Base-by-base conservation (phyloP, 2,797 vertebrate species). In the Jordanella pulchra region DNA sequence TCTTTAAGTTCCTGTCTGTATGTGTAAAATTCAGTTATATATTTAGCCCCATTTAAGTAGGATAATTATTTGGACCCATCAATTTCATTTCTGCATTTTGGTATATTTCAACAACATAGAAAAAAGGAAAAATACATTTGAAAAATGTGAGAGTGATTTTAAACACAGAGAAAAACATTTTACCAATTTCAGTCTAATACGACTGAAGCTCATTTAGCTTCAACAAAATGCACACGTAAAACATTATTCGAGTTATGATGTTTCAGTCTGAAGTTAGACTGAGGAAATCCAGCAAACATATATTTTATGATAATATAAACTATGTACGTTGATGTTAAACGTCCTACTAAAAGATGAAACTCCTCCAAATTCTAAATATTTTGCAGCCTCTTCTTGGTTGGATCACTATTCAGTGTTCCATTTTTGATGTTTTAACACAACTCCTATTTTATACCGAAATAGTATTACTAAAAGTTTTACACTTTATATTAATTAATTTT, bases 1-100 rank as follows among this genome's bases (percentile, higher is more conserved):
- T 92, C 91, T 91, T 90, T 92, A 83, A 47, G 83, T 79, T 79
- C 76, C 28, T 70, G 72, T 18, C 27, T 27, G 51, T 60, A 7
- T 13, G 54, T 69, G 28, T 53, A 54, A 58, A 48, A 65, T 68
- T 39, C 11, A 51, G 42, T 54, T 51, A 47, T 23, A 11, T 76
- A 50, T 44, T 72, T 73, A 71, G 39, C 12, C 39, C 56, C 63
- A 72, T 39, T 58, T 32, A 21, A 21, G 7, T 32, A 10, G 30
- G 18, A 58, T 11, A 58, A 7, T 58, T 11, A 32, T 58, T 58
- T 18, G 21, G 17, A 58, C 9, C 30, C 9, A 28, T 23, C 17
- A 32, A 32, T 32, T 39, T 6, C 18, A 60, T 60, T 60, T 35
- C 1, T 10, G 4, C 17, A 35, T 23, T 4, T 35, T 39, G 35